These are phyloP conservation scores for Drosophila subquinaria DNA, from an alignment of 2,888 invertebrate species.

Conservation along the genomic window DNA sequence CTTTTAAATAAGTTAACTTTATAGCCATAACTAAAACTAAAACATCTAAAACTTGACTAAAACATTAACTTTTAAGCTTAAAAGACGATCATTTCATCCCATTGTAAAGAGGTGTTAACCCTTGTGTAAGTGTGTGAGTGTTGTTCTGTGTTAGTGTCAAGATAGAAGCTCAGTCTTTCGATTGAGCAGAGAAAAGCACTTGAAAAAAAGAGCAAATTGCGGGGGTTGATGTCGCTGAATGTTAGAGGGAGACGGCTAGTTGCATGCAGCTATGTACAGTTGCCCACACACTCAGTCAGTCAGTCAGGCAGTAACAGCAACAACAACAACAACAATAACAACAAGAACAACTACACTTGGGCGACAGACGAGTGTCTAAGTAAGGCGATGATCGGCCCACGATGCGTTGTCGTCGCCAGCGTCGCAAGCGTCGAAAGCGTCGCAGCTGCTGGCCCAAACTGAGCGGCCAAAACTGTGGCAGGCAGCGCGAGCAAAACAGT, in stretches of 20 bases:
- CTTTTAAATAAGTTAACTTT: neutral
- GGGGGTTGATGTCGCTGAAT: slow-evolving; percentile 58
- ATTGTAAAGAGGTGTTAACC: slow-evolving; percentile 64
- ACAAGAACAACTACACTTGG: slow-evolving; percentile 56
- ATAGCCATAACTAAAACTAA: neutral
- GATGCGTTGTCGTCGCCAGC: slow-evolving; percentile 53
- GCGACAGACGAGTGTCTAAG: slow-evolving; percentile 80
- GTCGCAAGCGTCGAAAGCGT: slow-evolving; percentile 23
- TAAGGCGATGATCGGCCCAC: slow-evolving; percentile 81
- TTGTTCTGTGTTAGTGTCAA: slow-evolving; percentile 34
- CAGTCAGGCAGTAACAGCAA: slow-evolving; percentile 11
- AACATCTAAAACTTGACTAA: neutral
- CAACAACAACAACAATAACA: slow-evolving; percentile 9
- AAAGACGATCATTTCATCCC: neutral
- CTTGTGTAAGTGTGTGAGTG: slow-evolving; percentile 21
- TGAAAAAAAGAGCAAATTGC: slow-evolving; percentile 54
- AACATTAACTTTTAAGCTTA: neutral
- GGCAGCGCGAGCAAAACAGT: slow-evolving; percentile 62
- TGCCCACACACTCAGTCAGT: slow-evolving; percentile 63
- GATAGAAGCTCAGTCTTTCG: slow-evolving; percentile 69
- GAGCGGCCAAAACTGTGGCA: slow-evolving; percentile 45
- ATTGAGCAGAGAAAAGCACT: slow-evolving; percentile 70
- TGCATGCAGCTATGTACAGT: slow-evolving; percentile 68
- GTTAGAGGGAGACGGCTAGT: slow-evolving; percentile 51
- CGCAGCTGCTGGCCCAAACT: slow-evolving; percentile 9